Conservation (phyloP, 1,140 invertebrate genomes). For the Trypoxylus dichotomus region DNA sequence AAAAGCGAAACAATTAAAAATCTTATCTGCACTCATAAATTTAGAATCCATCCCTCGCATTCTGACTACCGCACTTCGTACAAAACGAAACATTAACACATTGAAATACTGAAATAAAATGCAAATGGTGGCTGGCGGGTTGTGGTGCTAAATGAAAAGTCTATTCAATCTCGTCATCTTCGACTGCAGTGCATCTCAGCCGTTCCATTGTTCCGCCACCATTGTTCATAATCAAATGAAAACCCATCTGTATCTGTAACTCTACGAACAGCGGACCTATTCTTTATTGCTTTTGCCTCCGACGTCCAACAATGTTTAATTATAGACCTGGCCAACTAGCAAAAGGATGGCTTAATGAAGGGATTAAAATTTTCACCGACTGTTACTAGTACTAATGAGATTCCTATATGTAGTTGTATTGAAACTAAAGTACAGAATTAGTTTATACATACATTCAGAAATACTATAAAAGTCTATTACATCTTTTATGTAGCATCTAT, state of each 20-base stretch:
- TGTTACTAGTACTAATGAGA: background rate
- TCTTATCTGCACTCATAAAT: conserved; percentile 15
- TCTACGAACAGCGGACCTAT: conserved; percentile 30
- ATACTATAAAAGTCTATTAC: no score
- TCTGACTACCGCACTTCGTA: conserved; percentile 2
- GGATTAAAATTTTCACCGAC: conserved; percentile 20
- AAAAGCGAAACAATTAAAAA: conserved; percentile 24
- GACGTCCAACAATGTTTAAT: conserved; percentile 8
- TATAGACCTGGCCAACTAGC: background rate
- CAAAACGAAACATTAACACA: conserved; percentile 32
- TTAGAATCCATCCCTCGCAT: background rate
- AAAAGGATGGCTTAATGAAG: conserved; percentile 10
- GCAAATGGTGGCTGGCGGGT: conserved; percentile 32
- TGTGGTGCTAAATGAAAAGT: conserved; percentile 34
- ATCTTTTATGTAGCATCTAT: no score
- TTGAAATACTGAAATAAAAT: conserved; percentile 35
- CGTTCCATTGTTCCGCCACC: conserved; percentile 31
- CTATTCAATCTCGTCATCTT: conserved; percentile 39
- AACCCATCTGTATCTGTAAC: conserved; percentile 35
- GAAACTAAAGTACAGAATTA: background rate
- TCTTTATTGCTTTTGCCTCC: conserved; percentile 18
- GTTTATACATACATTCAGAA: background rate
- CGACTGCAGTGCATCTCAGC: conserved; percentile 37
- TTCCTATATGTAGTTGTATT: background rate
- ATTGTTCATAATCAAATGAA: conserved; percentile 40